A percentile compares a stretch with the other conserved stretches of the same genome.
Conservation (phyloP, 2,888 invertebrate species). For the Liposcelis brunnea region DNA sequence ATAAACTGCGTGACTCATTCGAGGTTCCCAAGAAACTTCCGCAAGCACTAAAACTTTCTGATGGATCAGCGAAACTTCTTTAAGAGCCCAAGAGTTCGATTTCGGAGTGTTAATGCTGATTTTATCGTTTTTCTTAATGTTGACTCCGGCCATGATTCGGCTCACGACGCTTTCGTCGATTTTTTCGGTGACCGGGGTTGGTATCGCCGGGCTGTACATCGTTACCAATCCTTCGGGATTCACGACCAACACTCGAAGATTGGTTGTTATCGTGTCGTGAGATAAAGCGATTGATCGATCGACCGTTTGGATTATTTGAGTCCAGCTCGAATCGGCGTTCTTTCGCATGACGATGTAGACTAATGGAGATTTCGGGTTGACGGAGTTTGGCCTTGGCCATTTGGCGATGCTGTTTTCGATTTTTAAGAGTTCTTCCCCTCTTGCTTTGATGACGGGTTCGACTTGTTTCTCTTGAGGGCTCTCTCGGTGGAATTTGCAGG, state of each 20-base stretch:
- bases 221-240: constrained; percentile 51
- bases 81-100: constrained; percentile 38
- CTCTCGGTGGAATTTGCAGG: constrained; percentile 49
- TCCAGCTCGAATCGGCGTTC: constrained; percentile 27
- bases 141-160: constrained; percentile 4
- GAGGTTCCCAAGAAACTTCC: constrained; percentile 53
- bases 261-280: constrained; percentile 36
- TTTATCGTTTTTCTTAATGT: constrained; percentile 1
- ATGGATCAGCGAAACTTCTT: constrained; percentile 51
- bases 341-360: constrained; percentile 55
- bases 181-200: constrained; percentile 22
- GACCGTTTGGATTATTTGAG: constrained; percentile 48
- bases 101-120: constrained; percentile 7
- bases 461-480: constrained; percentile 40
- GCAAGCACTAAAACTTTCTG: constrained; percentile 46
- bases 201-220: constrained; percentile 42
- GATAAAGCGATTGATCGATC: constrained; percentile 44
- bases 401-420: constrained; percentile 43
- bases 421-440: constrained; percentile 48
- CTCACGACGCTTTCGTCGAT: constrained; percentile 22
- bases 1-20: constrained; percentile 38
- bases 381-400: constrained; percentile 44
- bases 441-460: constrained; percentile 50
- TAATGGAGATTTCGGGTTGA: constrained; percentile 30
- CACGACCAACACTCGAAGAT: constrained; percentile 49